A percentile compares a stretch with the other conserved stretches of the same genome.
Conservation (phyloP, 2,797 vertebrate species). For the Netta rufina region DNA sequence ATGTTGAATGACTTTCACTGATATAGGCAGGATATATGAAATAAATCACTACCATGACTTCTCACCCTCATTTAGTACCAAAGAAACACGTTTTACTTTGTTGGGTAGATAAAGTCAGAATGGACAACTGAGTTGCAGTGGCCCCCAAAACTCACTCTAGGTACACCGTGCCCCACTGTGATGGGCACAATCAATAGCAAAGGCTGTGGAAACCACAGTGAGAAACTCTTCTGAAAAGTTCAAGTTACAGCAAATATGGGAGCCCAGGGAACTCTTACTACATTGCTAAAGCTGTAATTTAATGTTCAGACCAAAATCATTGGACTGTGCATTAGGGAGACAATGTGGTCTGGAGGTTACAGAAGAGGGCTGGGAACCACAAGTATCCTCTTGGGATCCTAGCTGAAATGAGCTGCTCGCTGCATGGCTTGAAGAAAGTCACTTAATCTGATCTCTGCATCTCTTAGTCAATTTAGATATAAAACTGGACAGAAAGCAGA, state of each 20-base stretch:
- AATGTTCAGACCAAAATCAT: conserved; percentile 45
- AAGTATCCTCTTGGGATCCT: conserved; percentile 48
- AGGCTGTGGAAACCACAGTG: neutral
- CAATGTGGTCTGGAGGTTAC: conserved; percentile 22
- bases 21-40: neutral
- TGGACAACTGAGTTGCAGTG: neutral
- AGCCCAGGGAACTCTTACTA: conserved; percentile 17
- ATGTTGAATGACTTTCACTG: neutral
- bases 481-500: conserved; percentile 45
- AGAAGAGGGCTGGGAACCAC: conserved; percentile 32
- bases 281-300: conserved; percentile 12
- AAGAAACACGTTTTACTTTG: neutral
- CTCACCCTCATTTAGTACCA: neutral
- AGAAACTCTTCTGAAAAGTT: conserved; percentile 35
- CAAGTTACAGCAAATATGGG: conserved; percentile 10
- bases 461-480: conserved; percentile 54
- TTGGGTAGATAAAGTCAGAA: neutral
- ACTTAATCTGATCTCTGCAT: conserved; percentile 59
- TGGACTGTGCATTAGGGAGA: conserved; percentile 16
- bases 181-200: neutral
- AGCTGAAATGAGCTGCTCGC: conserved; percentile 33
- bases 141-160: neutral
- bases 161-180: neutral
- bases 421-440: conserved; percentile 37
- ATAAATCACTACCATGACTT: neutral